A percentile compares a stretch with the other conserved stretches of the same genome.
Conservation (phyloP, 1,140 invertebrate genomes). For the Drosophila rufa region DNA sequence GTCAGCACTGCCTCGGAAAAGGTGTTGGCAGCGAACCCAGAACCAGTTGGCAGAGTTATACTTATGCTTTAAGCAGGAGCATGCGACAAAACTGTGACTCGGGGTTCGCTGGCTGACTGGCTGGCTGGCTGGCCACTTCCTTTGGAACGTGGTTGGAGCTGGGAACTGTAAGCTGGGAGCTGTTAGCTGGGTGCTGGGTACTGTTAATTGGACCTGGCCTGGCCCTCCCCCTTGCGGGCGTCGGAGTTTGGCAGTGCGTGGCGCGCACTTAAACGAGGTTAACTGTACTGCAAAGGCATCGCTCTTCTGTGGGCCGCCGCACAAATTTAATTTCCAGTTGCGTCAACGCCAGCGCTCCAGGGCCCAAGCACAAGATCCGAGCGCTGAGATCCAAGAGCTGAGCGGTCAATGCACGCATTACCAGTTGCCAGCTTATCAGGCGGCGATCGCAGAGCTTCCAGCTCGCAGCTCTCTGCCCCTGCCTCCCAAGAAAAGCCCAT, state of each 20-base stretch:
- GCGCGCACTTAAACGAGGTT: slow-evolving; percentile 79
- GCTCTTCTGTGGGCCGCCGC: slow-evolving; percentile 42
- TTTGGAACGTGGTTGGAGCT: slow-evolving; percentile 62
- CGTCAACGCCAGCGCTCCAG: slow-evolving; percentile 63
- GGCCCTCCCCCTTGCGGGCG: slow-evolving; percentile 23
- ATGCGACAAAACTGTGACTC: slow-evolving; percentile 74
- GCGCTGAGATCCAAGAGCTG: slow-evolving; percentile 37
- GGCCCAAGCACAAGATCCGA: slow-evolving; percentile 23
- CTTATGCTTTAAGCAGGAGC: slow-evolving; percentile 74
- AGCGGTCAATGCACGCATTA: slow-evolving; percentile 81
- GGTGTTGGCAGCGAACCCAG: slow-evolving; percentile 54
- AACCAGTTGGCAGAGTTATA: slow-evolving; percentile 69
- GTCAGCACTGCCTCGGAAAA: slow-evolving; percentile 25
- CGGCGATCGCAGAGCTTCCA: slow-evolving; percentile 37
- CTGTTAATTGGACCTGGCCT: slow-evolving; percentile 76
- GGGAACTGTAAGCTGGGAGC: slow-evolving; percentile 1
- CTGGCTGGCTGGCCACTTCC: slow-evolving; percentile 49
- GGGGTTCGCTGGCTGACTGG: slow-evolving; percentile 13
- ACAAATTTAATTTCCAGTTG: slow-evolving; percentile 77
- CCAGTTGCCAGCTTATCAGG: slow-evolving; percentile 59
- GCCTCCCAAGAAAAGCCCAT: slow-evolving; percentile 53
- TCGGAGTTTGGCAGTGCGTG: slow-evolving; percentile 60
- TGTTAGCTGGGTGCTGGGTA: slow-evolving; percentile 35
- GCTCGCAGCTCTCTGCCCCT: slow-evolving; percentile 15
- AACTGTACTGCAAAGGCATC: slow-evolving; percentile 74